A percentile compares a stretch with the other conserved stretches of the same genome.
Conservation (phyloP, 2,888 invertebrate genomes). For the Drosophila lacicola region DNA sequence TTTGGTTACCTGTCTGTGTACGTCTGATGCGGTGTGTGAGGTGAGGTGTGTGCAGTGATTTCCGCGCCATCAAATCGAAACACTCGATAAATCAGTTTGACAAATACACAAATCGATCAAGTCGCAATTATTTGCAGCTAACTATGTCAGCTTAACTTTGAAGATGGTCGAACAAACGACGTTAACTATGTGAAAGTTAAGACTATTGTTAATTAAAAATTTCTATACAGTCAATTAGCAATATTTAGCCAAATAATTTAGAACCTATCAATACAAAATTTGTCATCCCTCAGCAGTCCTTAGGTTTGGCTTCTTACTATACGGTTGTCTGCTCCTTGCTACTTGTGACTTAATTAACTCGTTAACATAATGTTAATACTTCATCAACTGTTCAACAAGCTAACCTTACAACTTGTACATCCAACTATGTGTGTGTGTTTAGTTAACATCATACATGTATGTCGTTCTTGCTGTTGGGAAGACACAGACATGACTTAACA, state of each 20-base stretch:
- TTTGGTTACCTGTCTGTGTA: constrained; percentile 22
- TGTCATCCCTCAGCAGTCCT: not conserved
- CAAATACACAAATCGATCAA: constrained; percentile 72
- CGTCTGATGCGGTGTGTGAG: constrained; percentile 2
- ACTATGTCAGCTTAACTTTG: constrained; percentile 9
- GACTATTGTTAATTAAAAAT: not conserved
- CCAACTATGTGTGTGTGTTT: constrained; percentile 11
- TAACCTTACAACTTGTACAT: constrained; percentile 40
- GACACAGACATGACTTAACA: constrained; percentile 25
- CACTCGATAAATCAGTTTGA: constrained; percentile 72
- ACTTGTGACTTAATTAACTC: constrained; percentile 75
- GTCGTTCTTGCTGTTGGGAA: constrained; percentile 14
- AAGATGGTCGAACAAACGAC: not conserved
- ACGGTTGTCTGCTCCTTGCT: constrained; percentile 41
- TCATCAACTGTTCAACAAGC: constrained; percentile 68
- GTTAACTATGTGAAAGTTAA: not conserved
- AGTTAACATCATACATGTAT: constrained; percentile 42
- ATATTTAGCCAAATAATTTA: constrained; percentile 40
- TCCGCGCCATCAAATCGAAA: constrained; percentile 69
- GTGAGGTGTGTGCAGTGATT: constrained; percentile 47
- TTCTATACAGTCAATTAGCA: not conserved
- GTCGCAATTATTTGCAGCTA: constrained; percentile 51
- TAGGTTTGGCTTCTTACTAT: too few species aligned
- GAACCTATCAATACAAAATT: constrained; percentile 32
- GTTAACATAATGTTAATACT: constrained; percentile 78